Conservation (phyloP, 2,888 invertebrate genomes). For the Lottia gigantea region DNA sequence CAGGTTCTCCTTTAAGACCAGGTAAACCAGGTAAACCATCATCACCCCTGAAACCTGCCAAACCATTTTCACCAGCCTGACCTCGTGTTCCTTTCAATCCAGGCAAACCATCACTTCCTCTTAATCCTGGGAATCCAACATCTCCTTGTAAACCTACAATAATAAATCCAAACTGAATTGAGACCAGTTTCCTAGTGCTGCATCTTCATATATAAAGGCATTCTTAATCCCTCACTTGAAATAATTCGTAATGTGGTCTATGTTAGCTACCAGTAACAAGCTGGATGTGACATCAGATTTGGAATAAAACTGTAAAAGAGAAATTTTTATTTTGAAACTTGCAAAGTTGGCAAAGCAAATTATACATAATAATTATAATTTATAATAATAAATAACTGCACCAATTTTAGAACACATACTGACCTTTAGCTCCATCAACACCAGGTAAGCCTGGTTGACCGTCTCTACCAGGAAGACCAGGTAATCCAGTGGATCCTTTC, state of each 20-base stretch:
- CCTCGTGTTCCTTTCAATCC: conserved; percentile 17
- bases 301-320: too few species aligned
- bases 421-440: neutral
- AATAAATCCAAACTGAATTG: too few species aligned
- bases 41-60: conserved; percentile 13
- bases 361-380: too few species aligned
- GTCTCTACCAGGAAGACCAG: conserved; percentile 34
- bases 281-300: too few species aligned
- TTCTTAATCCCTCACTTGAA: too few species aligned
- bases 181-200: too few species aligned
- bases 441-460: conserved; percentile 35
- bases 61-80: conserved; percentile 14
- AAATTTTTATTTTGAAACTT: too few species aligned
- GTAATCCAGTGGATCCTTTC: conserved; percentile 54
- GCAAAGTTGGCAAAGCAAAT: too few species aligned
- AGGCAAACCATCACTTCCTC: conserved; percentile 22
- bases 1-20: conserved; percentile 54
- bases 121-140: conserved; percentile 36
- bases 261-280: too few species aligned
- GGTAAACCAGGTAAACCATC: conserved; percentile 55
- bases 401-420: neutral
- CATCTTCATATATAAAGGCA: too few species aligned
- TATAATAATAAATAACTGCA: too few species aligned
- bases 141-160: conserved; percentile 28
- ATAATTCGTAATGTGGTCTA: too few species aligned